A percentile compares a stretch with the other conserved stretches of the same genome.
phyloP scores from a whole-genome alignment of 2,113 vertebrate species.

The Leucopternis melanops region DNA sequence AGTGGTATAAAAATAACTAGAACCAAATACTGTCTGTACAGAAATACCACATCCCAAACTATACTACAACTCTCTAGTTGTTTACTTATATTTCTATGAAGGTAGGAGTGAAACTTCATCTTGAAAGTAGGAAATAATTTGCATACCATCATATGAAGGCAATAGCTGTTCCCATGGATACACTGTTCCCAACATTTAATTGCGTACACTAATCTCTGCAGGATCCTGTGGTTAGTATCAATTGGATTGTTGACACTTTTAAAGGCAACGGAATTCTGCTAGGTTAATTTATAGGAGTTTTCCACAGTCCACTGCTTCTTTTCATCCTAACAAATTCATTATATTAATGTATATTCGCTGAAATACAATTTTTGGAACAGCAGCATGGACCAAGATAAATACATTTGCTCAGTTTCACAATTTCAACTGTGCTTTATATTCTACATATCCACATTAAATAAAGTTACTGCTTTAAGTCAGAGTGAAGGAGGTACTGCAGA shows the following conservation, averaged over 20 bases:
- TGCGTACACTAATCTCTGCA: slow-evolving; percentile 42
- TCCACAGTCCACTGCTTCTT: background rate
- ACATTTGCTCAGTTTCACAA: background rate
- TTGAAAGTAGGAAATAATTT: slow-evolving; percentile 40
- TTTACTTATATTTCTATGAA: background rate
- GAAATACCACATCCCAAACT: background rate
- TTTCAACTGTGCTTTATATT: background rate
- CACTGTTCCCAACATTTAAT: slow-evolving; percentile 39
- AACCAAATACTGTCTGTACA: background rate
- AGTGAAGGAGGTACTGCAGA: background rate
- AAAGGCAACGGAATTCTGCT: slow-evolving; percentile 16
- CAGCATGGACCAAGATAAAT: background rate
- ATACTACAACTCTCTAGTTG: background rate
- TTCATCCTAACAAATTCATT: background rate
- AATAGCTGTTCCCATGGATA: slow-evolving; percentile 58
- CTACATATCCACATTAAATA: background rate
- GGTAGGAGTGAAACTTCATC: background rate
- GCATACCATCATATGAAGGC: slow-evolving; percentile 12
- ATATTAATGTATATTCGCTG: background rate
- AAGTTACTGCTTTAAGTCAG: background rate
- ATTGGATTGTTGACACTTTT: background rate
- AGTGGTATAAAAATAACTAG: background rate
- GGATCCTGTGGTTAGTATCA: slow-evolving; percentile 32
- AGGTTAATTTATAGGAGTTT: slow-evolving; percentile 18
- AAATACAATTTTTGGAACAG: background rate